phyloP scores from a whole-genome alignment of 1,140 invertebrate genomes.

The Drosophila ambigua region DNA sequence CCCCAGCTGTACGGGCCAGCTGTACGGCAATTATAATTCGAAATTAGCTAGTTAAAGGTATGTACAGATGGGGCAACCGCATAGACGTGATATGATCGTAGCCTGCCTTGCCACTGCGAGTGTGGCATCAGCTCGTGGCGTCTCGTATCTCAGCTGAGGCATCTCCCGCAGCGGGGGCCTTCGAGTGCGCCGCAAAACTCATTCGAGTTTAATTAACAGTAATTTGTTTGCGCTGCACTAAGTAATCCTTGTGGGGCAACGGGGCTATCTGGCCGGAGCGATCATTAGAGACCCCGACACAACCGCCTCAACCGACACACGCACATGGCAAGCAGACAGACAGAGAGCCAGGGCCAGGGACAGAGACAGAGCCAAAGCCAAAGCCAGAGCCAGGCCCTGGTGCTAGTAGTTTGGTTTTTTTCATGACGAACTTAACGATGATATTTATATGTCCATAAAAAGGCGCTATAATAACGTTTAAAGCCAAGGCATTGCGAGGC shows the following conservation, averaged over 20 bases:
- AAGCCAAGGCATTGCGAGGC: slow-evolving; percentile 29
- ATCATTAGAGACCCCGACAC: slow-evolving; percentile 45
- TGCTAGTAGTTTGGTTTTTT: slow-evolving; percentile 42
- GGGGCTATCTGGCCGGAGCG: slow-evolving; percentile 49
- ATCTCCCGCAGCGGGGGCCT: slow-evolving; percentile 37
- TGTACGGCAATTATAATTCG: no score
- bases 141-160: slow-evolving; percentile 11
- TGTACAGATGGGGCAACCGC: no score
- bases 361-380: no score
- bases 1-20: no score
- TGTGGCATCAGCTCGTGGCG: neutral
- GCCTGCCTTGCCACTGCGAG: no score
- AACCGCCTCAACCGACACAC: slow-evolving; percentile 17
- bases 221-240: slow-evolving; percentile 64
- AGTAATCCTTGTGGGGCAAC: slow-evolving; percentile 49
- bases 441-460: slow-evolving; percentile 72
- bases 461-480: slow-evolving; percentile 69
- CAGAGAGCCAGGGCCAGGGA: no score
- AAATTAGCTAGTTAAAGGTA: no score
- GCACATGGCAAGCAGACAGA: slow-evolving; percentile 2
- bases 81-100: no score
- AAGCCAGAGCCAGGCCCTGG: neutral
- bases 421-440: slow-evolving; percentile 67
- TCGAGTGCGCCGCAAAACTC: slow-evolving; percentile 59
- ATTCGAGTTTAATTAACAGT: slow-evolving; percentile 70